Evolutionary conservation across 1,140 invertebrate species (phyloP).

Genomic region (Reticulitermes speratus): DNA sequence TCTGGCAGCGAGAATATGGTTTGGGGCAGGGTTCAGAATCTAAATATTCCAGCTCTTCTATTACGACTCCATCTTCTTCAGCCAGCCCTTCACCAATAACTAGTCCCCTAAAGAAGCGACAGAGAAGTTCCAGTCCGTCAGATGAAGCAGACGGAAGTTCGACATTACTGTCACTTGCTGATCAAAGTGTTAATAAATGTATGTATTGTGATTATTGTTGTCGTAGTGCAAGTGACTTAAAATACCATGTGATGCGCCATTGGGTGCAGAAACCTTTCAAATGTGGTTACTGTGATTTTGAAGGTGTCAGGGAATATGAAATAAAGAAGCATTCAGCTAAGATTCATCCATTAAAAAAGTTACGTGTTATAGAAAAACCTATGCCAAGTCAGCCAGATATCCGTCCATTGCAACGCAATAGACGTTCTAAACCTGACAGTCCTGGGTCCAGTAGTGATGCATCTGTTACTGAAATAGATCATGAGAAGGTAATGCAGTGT

Average conservation of each 20-base stretch:
- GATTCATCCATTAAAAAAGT: constrained; percentile 18
- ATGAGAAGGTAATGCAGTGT: background rate
- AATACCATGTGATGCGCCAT: constrained; percentile 32
- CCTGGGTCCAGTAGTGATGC: background rate
- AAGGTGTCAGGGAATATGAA: constrained; percentile 30
- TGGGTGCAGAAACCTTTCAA: constrained; percentile 33
- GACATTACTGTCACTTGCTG: background rate
- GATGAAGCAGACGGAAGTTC: background rate
- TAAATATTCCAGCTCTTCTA: no score
- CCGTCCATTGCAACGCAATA: constrained; percentile 17
- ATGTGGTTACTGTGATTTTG: constrained; percentile 31
- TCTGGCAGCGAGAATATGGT: constrained; percentile 49
- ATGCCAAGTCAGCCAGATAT: constrained; percentile 29
- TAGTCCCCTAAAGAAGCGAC: background rate
- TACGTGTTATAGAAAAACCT: constrained; percentile 10
- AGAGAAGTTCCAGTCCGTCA: background rate
- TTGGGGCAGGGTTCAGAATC: constrained; percentile 31
- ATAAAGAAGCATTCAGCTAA: constrained; percentile 31
- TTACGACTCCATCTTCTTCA: background rate
- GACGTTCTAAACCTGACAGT: background rate
- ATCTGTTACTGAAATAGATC: background rate
- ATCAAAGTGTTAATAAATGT: constrained; percentile 23
- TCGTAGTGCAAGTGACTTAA: background rate
- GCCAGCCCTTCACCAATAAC: background rate
- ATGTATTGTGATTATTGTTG: constrained; percentile 26